Conservation (phyloP, 2,888 invertebrate species). For the Heteropelma amictum region DNA sequence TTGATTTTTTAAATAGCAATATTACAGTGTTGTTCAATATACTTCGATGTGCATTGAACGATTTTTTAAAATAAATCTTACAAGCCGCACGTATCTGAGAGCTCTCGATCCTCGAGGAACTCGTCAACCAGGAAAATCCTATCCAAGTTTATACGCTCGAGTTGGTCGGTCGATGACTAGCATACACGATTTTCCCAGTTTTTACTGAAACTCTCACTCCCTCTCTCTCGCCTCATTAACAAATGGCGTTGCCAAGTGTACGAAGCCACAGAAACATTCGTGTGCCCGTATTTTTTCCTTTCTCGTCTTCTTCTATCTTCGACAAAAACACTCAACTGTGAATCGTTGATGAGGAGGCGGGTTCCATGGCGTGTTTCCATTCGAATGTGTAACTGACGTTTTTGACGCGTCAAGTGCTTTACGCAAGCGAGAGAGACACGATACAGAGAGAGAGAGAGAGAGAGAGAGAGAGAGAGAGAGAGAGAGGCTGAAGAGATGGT, state of each 20-base stretch:
- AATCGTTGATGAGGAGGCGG: conserved; percentile 5
- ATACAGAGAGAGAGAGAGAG: conserved; percentile 20
- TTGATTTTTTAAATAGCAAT: neutral
- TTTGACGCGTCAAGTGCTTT: conserved; percentile 75
- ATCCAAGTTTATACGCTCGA: neutral
- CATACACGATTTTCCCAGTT: conserved; percentile 22
- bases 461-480: conserved; percentile 21
- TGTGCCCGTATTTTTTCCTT: conserved; percentile 11
- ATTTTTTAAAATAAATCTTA: conserved; percentile 30
- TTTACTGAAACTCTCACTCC: neutral
- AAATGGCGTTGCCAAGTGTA: conserved; percentile 50
- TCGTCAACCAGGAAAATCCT: conserved; percentile 12
- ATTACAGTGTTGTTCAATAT: neutral
- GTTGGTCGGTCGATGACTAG: neutral
- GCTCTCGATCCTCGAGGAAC: conserved; percentile 38
- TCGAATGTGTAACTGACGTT: conserved; percentile 73
- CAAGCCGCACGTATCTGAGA: conserved; percentile 30
- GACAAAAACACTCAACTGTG: conserved; percentile 57
- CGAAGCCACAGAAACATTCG: conserved; percentile 2
- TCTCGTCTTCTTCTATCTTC: conserved; percentile 27
- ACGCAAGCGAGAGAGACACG: conserved; percentile 23
- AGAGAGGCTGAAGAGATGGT: no score
- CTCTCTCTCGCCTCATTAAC: conserved; percentile 42
- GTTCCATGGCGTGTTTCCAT: conserved; percentile 52
- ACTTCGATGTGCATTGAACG: conserved; percentile 4